Base-by-base conservation (phyloP, 1,140 invertebrate species). In the Eueides isabella region DNA sequence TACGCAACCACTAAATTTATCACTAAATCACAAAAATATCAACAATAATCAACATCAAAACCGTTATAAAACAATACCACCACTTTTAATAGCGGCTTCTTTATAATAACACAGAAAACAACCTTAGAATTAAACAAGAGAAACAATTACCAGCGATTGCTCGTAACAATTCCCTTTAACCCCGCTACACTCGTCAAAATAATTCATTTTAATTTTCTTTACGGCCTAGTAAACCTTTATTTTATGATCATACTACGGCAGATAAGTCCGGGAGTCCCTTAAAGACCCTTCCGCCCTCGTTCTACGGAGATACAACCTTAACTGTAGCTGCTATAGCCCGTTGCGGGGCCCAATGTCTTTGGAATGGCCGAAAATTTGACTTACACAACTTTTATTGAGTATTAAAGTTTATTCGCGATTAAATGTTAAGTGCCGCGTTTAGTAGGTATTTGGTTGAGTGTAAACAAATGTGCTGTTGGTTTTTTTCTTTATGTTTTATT, bases 121-220 rank as follows among this genome's bases (percentile, higher is more conserved):
- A 85, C 85, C 81, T 65, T 48, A 48, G 80, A 86, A 86, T 88
- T 85, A 84, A 85, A 85, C 82, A 84, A 87, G 82, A 83, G 86
- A 86, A 91, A 90, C 89, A 89, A 92, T 92, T 92, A 89, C 84
- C 70, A 75, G 74, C 82, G 81, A 90, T 78, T 61, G 83, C 78
- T 66, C 74, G 67, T 92, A 90, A 87, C 87, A 85, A 82, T 90
- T 87, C 86, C 82, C 89, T 82, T 72, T 80, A 82, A 83, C 78
- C 83, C 86, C 85, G 82, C 74, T 82, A 80, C 78, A 84, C 90
- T 92, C 91, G 91, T 92, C 91, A 92, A 92, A 92, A 92, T 92
- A 92, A 92, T 92, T 92, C 91, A 92, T 92, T 92, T 92, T 92
- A 91, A 92, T 92, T 92, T 92, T 92, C 90, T 92, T 92, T 92